Base-by-base conservation (phyloP, 2,797 vertebrate genomes). In the Aselliscus stoliczkanus region DNA sequence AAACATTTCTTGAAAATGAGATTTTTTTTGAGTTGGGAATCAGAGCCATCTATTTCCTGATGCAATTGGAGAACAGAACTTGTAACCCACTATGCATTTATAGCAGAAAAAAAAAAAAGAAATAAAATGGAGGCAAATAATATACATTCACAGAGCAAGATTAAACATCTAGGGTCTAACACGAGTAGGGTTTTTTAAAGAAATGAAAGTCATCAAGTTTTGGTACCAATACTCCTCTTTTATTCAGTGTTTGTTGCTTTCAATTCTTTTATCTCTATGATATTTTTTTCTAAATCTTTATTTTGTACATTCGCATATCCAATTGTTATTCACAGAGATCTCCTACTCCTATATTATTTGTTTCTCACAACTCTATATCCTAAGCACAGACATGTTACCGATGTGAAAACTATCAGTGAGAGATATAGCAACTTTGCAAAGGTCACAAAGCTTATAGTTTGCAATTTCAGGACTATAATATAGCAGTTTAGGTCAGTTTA, bases 1-100 rank as follows among this genome's bases (percentile, higher is more conserved):
- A 90, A 89, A 64, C 29, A 44, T 86, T 92, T 73, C 60, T 95
- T 77, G 88, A 96, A 92, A 96, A 96, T 97, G 84, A 97, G 88
- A 96, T 96, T 94, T 96, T 93, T 93, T 96, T 88, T 79, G 80
- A 88, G 37, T 86, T 95, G 90, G 62, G 52, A 92, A 88, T 92
- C 76, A 88, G 87, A 87, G 25, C 27, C n/a, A 34, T 82, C 23
- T 94, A 88, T 92, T 94, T 39, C 60, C 39, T 92, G 89, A 60
- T 97, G 44, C 23, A 69, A 65, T 96, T 37, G 87, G 94, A 96
- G 83, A 80, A 80, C 29, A 96, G 88, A 75, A 50, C 34, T 94
- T 96, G 83, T 37, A 56, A 47, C 5, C 39, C 60, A 86, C 69
- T 70, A 29, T 87, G 34, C 76, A 91, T 91, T 93, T 72, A 77